These are phyloP conservation scores for Drepanosiphum platanoidis DNA, from an alignment of 2,888 invertebrate genomes.

Conservation along the genomic window DNA sequence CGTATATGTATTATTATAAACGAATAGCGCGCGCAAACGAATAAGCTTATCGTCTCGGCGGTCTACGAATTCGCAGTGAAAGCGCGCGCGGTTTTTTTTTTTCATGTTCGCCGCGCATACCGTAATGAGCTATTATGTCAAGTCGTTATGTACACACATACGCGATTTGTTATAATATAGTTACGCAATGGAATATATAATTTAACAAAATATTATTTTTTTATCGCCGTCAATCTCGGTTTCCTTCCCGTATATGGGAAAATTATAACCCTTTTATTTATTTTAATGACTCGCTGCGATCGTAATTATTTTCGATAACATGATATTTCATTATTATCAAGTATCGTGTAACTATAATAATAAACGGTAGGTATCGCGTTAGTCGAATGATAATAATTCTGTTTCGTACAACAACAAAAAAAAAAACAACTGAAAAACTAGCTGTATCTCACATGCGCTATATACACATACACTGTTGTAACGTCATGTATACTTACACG, in stretches of 20 bases:
- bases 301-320: conserved; percentile 10
- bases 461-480: neutral
- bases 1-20: neutral
- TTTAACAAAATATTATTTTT: neutral
- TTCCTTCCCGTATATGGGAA: neutral
- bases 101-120: neutral
- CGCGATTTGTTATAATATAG: neutral
- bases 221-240: conserved; percentile 9
- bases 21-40: neutral
- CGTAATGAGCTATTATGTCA: neutral
- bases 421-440: no score
- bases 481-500: neutral
- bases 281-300: neutral
- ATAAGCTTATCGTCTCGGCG: neutral
- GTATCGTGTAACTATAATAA: conserved; percentile 5
- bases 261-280: neutral
- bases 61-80: neutral
- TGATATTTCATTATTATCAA: conserved; percentile 1
- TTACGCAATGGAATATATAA: conserved; percentile 13
- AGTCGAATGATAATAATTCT: conserved; percentile 39
- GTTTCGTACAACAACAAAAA: no score
- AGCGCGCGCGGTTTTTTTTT: neutral
- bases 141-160: neutral
- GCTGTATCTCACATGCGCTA: neutral
- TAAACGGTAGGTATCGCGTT: neutral